Percentiles rank a stretch among this genome's conserved stretches.
phyloP scores from a whole-genome alignment of 2,888 invertebrate genomes.

The Linyphia triangularis region DNA sequence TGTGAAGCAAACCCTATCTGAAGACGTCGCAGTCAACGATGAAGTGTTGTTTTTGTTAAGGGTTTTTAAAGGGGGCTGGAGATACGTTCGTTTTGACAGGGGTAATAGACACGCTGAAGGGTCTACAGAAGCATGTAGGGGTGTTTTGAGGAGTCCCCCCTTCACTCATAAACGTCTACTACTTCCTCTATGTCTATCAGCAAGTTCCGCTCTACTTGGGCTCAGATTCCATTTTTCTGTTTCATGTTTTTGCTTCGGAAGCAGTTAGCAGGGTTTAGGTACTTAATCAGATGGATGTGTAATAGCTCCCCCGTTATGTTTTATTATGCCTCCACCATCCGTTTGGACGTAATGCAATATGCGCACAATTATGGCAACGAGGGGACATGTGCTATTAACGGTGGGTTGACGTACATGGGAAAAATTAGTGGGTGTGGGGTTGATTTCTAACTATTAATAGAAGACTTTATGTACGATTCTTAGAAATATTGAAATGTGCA shows the following conservation, averaged over 20 bases:
- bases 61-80: constrained; percentile 24
- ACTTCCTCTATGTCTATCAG: constrained; percentile 67
- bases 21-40: constrained; percentile 25
- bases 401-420: neutral
- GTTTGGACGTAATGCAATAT: constrained; percentile 23
- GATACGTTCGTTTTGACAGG: constrained; percentile 64
- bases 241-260: neutral
- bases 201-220: constrained; percentile 57
- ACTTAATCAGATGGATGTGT: constrained; percentile 47
- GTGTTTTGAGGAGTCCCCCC: constrained; percentile 1
- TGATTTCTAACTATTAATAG: neutral
- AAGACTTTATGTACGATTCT: too few species aligned
- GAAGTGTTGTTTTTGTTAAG: constrained; percentile 72
- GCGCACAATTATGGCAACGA: constrained; percentile 21
- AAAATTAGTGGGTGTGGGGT: neutral
- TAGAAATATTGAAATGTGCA: too few species aligned
- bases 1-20: neutral
- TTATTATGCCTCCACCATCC: constrained; percentile 30
- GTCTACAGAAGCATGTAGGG: constrained; percentile 57
- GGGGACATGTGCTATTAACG: neutral
- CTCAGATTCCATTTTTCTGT: constrained; percentile 28
- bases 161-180: constrained; percentile 39
- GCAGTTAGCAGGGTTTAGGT: constrained; percentile 4
- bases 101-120: constrained; percentile 71
- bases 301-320: constrained; percentile 30